phyloP scores from a whole-genome alignment of 2,888 invertebrate genomes.

The Pinctada fucata region DNA sequence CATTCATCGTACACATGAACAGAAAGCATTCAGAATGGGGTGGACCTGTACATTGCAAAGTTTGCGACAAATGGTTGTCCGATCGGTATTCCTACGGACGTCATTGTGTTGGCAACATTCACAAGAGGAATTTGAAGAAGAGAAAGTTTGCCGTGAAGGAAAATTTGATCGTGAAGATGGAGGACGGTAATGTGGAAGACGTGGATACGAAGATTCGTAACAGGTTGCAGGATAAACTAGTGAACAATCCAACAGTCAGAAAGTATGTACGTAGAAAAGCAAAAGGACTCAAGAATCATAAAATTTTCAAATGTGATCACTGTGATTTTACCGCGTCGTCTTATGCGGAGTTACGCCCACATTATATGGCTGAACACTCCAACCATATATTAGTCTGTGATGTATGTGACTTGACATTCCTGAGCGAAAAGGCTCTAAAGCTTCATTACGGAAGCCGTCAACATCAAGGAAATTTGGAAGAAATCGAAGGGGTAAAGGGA shows the following conservation, averaged over 20 bases:
- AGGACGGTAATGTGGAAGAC: conserved; percentile 1
- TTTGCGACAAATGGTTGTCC: conserved; percentile 54
- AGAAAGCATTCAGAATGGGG: conserved; percentile 50
- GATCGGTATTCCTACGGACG: conserved; percentile 48
- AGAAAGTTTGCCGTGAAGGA: conserved; percentile 8
- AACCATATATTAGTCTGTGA: conserved; percentile 62
- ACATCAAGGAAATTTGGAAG: conserved; percentile 63
- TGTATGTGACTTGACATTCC: conserved; percentile 66
- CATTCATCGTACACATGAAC: conserved; percentile 47
- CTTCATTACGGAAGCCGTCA: conserved; percentile 63
- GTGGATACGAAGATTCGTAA: conserved; percentile 4
- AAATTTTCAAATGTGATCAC: conserved; percentile 65
- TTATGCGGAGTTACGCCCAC: conserved; percentile 66
- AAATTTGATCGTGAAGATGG: conserved; percentile 2
- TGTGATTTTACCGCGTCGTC: conserved; percentile 64
- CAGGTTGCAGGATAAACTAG: background rate
- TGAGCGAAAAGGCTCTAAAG: conserved; percentile 62
- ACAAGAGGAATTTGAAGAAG: conserved; percentile 34
- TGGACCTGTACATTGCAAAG: conserved; percentile 53
- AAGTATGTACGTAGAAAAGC: conserved; percentile 18
- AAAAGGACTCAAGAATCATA: conserved; percentile 28
- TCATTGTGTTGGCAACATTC: conserved; percentile 47
- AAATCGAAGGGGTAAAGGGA: conserved; percentile 40
- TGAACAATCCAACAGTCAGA: conserved; percentile 2
- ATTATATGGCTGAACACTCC: conserved; percentile 67